Conservation (phyloP, 2,113 vertebrate species). For the Arizona elegans region DNA sequence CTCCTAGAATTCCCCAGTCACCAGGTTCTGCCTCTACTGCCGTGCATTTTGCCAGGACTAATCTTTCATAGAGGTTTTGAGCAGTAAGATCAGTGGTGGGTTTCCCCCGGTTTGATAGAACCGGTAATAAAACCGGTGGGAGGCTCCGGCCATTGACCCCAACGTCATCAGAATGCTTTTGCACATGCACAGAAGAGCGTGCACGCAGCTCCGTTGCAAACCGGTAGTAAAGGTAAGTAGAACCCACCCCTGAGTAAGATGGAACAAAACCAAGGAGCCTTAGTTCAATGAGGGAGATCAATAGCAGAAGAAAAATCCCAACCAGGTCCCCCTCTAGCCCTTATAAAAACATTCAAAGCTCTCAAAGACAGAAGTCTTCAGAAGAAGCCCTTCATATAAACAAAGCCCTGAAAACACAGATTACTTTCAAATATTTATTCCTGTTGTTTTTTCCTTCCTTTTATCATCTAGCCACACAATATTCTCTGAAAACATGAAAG, state of each 20-base stretch:
- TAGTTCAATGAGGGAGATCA: neutral
- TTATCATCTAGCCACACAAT: neutral
- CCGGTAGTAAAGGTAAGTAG: no score
- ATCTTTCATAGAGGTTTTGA: neutral
- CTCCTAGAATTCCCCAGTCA: neutral
- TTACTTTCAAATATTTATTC: neutral
- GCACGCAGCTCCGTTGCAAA: no score
- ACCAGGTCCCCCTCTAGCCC: neutral
- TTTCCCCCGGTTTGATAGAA: no score
- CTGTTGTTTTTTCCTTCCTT: neutral
- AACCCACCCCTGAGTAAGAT: neutral
- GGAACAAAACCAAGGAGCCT: neutral
- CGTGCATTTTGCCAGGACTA: neutral
- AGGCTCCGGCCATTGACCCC: no score
- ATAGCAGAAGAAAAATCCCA: neutral
- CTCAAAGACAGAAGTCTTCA: neutral
- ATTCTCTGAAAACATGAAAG: neutral
- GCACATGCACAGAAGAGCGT: no score
- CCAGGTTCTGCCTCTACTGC: neutral
- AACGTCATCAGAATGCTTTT: no score
- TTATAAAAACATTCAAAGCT: neutral
- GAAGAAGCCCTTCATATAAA: neutral
- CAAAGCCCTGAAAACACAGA: neutral
- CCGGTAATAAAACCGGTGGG: no score
- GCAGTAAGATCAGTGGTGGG: no score